Base-by-base conservation (phyloP, 2,113 vertebrate species). In the Opisthocomus hoazin region DNA sequence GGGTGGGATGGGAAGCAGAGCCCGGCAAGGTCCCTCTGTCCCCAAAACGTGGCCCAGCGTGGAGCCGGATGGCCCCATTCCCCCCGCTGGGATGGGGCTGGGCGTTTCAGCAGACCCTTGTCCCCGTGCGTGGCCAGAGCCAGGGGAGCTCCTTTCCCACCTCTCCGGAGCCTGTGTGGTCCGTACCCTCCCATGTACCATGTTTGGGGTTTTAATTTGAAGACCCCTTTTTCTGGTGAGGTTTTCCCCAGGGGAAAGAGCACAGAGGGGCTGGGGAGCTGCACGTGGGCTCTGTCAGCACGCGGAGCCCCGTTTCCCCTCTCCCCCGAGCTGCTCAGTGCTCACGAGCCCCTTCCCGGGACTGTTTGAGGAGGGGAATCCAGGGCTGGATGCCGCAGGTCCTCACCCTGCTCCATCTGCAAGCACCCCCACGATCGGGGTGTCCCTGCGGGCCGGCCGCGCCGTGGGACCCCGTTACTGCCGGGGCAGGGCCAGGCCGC, bases 121-220 rank as follows among this genome's bases (percentile, higher is more conserved):
- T 71, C 11, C 58, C 43, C 19, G 26, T n/a, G 36, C 1, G 2
- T 58, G 22, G 43, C 69, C 37, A 29, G 34, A 53, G 63, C 76
- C 54, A 0, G 0, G 8, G 75, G 26, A 51, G 60, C 26, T 74
- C 56, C 51, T 81, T 70, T 77, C 68, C 70, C 2, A 0, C 61
- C 30, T 63, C 61, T 82, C 57, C 61, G 32, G 41, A 58, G 57
- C 34, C 29, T 1, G 0, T 5, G 0, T 43, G 32, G 45, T n/a
- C 61, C 11, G 1, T 50, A 15, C 3, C 1, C 19, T 79, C 13
- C 57, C 34, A 29, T 11, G 1, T 37, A 23, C 41, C 0, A 1
- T 11, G 21, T 45, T 17, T 50, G 41, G 56, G 61, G 54, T 29
- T 50, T 74, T 50, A 26, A 56, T 63, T 63, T 69, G 23, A 75